Conservation (phyloP, 92 coral and sea anemone species). For the Porites rus region DNA sequence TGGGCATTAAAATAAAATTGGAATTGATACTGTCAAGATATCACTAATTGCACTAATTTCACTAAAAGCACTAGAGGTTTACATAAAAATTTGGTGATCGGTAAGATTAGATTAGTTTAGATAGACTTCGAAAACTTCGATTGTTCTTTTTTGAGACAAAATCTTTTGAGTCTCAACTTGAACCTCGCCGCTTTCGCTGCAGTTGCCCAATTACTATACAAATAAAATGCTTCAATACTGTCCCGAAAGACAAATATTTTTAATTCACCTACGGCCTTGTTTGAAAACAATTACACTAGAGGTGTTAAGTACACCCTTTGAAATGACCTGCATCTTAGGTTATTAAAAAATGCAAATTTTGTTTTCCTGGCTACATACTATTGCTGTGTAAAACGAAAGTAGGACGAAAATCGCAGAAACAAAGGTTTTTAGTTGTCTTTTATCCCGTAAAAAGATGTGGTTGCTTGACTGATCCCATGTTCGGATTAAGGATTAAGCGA, state of each 20-base stretch:
- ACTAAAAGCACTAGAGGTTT: too few species aligned
- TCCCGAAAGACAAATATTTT: neutral
- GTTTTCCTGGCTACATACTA: neutral
- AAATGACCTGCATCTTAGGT: conserved; percentile 6
- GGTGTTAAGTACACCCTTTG: conserved; percentile 6
- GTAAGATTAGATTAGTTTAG: too few species aligned
- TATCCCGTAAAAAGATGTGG: neutral
- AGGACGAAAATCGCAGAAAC: neutral
- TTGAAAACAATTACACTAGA: conserved; percentile 1
- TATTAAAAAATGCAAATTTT: conserved; percentile 22
- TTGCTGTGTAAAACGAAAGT: neutral
- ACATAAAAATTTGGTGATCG: too few species aligned
- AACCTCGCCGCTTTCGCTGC: too few species aligned
- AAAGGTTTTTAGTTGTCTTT: neutral
- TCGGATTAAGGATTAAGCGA: conserved; percentile 5
- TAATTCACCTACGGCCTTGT: neutral
- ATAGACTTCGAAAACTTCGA: too few species aligned
- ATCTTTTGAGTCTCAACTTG: too few species aligned
- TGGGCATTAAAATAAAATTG: neutral
- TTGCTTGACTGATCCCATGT: conserved; percentile 7
- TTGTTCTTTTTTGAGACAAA: too few species aligned
- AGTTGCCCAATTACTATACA: conserved; percentile 8
- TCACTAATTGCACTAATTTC: neutral
- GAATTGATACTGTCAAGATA: conserved; percentile 2
- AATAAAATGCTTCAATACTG: neutral